Conservation (phyloP, 2,888 invertebrate species). For the Caenorhabditis sp. region DNA sequence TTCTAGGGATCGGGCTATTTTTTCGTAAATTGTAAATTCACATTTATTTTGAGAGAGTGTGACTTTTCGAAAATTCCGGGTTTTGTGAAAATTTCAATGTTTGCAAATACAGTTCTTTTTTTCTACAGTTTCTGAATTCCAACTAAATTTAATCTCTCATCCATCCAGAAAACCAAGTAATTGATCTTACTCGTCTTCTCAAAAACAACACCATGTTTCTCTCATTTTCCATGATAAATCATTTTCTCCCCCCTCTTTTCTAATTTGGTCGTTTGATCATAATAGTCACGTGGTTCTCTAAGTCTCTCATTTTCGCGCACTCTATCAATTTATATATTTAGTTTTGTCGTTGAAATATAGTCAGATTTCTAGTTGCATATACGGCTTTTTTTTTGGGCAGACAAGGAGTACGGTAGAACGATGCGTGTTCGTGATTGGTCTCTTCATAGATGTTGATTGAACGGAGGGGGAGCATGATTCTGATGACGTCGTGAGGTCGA, state of each 20-base stretch:
- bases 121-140: no score
- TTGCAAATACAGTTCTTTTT: no score
- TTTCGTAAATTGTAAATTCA: no score
- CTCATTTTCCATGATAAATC: constrained; percentile 1
- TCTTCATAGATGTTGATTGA: neutral
- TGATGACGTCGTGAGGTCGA: neutral
- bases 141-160: no score
- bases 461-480: neutral
- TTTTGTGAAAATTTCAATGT: no score
- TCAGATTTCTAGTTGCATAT: neutral
- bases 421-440: neutral
- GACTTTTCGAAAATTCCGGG: no score
- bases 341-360: neutral
- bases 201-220: neutral
- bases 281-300: neutral
- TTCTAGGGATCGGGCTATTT: no score
- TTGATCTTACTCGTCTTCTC: neutral
- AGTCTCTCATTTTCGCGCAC: neutral
- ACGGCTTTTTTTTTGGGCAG: neutral
- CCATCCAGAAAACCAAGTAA: neutral
- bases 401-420: neutral
- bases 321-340: neutral
- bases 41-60: no score
- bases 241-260: neutral
- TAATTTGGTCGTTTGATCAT: neutral